Evolutionary conservation across 2,797 vertebrate genomes (phyloP), one percentile per base, ranked within the genome.

Genomic region (Danio albolineatus): DNA sequence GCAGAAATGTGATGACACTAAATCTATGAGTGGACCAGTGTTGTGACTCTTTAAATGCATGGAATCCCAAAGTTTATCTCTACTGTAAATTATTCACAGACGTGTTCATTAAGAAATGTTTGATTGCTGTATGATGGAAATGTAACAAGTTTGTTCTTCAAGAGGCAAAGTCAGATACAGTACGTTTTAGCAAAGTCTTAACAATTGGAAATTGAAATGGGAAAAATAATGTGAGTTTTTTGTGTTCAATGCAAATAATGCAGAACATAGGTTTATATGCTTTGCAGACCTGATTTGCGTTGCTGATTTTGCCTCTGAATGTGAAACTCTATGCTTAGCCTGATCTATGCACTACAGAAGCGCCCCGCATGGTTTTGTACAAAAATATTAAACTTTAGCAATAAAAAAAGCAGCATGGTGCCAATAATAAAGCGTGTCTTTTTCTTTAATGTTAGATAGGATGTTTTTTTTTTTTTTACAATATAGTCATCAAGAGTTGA

Each of bases 321-420:
- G 83, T 75, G 82, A 75, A 82, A 70, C 44, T 88, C 79, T 84
- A 85, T 78, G 76, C 83, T 87, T 86, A 84, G 87, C 81, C 87
- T 81, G 85, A 95, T 94, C 94, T 95, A 95, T 95, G 94, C 94
- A 95, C 93, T 94, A 91, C 90, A 90, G 82, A 92, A 92, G 90
- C 91, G 53, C 83, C 86, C 85, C 88, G 92, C 92, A 93, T 94
- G 92, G 90, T 92, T 94, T 95, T 94, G 91, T 94, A 94, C 90
- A 86, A 77, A 86, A 72, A 90, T 88, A 84, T 87, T 88, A 87
- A 90, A 89, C 90, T 91, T 91, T 83, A 94, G 94, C 94, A 95
- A 95, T 95, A 95, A 95, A 94, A 28, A 89, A 72, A 79, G 90
- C 93, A 95, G 94, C 94, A 95, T 94, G 94, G 94, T 94, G 94